phyloP scores from a whole-genome alignment of 2,888 invertebrate genomes.

The Drosophila neotestacea region DNA sequence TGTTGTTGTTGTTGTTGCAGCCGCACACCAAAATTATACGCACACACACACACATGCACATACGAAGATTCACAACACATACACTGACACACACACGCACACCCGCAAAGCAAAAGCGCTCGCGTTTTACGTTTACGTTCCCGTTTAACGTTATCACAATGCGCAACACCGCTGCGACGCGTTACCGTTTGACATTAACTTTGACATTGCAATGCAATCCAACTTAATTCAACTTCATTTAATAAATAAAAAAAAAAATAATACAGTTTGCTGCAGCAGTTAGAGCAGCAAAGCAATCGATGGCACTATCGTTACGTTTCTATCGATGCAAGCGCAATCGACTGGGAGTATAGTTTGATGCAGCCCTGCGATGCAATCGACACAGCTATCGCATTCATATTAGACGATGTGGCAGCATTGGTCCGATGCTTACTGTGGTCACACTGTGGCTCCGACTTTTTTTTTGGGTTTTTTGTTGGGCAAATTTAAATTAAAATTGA shows the following conservation, averaged over 20 bases:
- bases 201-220: conserved; percentile 60
- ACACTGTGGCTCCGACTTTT: conserved; percentile 20
- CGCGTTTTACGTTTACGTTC: conserved; percentile 40
- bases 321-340: conserved; percentile 37
- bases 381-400: neutral
- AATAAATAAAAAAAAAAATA: conserved; percentile 61
- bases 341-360: neutral
- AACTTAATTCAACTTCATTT: conserved; percentile 63
- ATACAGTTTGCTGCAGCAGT: conserved; percentile 62
- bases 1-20: conserved; percentile 43
- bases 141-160: conserved; percentile 55
- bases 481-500: no score
- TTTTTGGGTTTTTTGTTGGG: neutral
- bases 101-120: conserved; percentile 57
- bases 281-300: conserved; percentile 56
- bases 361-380: conserved; percentile 15
- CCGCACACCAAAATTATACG: conserved; percentile 63
- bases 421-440: conserved; percentile 1
- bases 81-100: conserved; percentile 23
- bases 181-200: conserved; percentile 47
- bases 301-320: conserved; percentile 55
- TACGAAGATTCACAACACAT: neutral
- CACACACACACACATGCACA: conserved; percentile 53
- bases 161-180: conserved; percentile 46
- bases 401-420: neutral